Evolutionary conservation across 2,888 invertebrate genomes (phyloP).

Genomic region (Megalurothrips usitatus): DNA sequence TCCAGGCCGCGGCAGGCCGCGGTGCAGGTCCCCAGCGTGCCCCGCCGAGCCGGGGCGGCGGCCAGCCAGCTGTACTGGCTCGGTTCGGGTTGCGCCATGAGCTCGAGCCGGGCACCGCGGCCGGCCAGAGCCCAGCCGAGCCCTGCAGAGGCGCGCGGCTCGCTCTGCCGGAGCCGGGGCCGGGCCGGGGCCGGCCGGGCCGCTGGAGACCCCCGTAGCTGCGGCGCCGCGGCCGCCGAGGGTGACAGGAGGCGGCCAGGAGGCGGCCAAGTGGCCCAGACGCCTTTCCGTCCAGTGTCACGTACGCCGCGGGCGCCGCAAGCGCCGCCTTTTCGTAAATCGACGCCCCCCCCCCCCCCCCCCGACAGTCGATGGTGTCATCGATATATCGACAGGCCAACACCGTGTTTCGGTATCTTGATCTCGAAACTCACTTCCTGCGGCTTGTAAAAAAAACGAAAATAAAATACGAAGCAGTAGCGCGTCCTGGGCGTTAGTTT

Average conservation of each 20-base stretch:
- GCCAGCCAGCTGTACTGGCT: neutral
- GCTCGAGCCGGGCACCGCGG: neutral
- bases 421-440: too few relatives aligned
- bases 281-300: too few relatives aligned
- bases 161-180: neutral
- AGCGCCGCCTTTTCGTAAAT: too few relatives aligned
- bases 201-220: neutral
- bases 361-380: too few relatives aligned
- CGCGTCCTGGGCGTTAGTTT: too few relatives aligned
- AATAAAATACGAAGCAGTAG: too few relatives aligned
- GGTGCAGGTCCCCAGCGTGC: neutral
- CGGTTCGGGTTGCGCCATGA: conserved; percentile 5
- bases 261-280: neutral
- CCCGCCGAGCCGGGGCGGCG: neutral
- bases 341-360: too few relatives aligned
- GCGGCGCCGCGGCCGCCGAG: too few relatives aligned
- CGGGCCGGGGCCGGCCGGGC: neutral
- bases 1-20: neutral
- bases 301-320: too few relatives aligned
- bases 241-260: neutral
- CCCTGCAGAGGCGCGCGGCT: neutral
- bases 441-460: too few relatives aligned
- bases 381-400: too few relatives aligned
- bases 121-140: neutral
- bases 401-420: too few relatives aligned